These are phyloP conservation scores for Alca torda DNA, from an alignment of 2,797 vertebrate genomes.

Conservation along the genomic window DNA sequence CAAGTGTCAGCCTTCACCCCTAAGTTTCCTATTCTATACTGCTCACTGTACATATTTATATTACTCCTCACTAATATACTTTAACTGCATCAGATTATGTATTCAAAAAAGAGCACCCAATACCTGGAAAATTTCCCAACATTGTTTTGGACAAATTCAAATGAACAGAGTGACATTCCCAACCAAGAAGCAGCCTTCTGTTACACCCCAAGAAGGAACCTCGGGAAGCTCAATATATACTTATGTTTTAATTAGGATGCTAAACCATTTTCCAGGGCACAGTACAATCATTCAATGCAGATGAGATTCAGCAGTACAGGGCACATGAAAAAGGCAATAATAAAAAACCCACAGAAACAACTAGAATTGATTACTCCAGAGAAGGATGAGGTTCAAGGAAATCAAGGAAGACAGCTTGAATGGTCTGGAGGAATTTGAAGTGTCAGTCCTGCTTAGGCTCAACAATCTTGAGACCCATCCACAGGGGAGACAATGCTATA, in stretches of 20 bases:
- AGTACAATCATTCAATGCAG: neutral
- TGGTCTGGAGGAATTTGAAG: slow-evolving; percentile 69
- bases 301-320: slow-evolving; percentile 22
- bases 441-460: slow-evolving; percentile 73
- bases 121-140: neutral
- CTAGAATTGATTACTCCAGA: slow-evolving; percentile 69
- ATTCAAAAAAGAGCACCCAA: neutral
- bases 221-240: neutral
- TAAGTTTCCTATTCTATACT: neutral
- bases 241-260: slow-evolving; percentile 28
- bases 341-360: slow-evolving; percentile 62
- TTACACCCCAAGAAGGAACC: neutral
- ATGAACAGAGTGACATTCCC: neutral
- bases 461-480: slow-evolving; percentile 50
- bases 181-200: neutral
- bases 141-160: neutral
- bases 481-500: slow-evolving; percentile 44
- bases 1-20: neutral
- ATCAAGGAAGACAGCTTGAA: slow-evolving; percentile 71
- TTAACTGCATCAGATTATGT: neutral
- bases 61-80: neutral
- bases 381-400: slow-evolving; percentile 67
- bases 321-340: slow-evolving; percentile 45
- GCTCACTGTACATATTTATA: neutral
- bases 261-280: slow-evolving; percentile 23